These are phyloP conservation scores for Panzeria rudis DNA, from an alignment of 2,888 invertebrate genomes.

Conservation along the genomic window DNA sequence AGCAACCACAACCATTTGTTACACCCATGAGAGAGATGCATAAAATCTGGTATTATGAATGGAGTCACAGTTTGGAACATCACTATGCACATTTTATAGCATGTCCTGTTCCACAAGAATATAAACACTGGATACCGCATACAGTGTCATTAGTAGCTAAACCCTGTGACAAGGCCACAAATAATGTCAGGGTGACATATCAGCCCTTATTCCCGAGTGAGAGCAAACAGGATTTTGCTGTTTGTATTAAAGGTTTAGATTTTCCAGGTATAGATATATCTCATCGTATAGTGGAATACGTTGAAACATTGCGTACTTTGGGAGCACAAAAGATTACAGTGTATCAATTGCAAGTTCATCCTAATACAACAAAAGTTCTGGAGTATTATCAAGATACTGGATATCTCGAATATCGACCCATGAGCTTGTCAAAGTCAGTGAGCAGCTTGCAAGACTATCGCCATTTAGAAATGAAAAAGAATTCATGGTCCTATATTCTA, in stretches of 20 bases:
- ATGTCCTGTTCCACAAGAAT: constrained; percentile 91
- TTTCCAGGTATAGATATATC: constrained; percentile 95
- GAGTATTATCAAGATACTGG: constrained; percentile 86
- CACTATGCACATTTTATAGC: constrained; percentile 94
- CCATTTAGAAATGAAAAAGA: constrained; percentile 92
- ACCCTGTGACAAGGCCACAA: constrained; percentile 91
- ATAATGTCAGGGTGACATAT: constrained; percentile 91
- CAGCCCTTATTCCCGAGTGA: constrained; percentile 82
- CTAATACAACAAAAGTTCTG: constrained; percentile 92
- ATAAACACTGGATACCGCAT: constrained; percentile 81
- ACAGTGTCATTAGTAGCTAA: constrained; percentile 92
- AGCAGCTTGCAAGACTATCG: constrained; percentile 93
- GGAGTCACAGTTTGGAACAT: constrained; percentile 93
- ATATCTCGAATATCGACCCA: constrained; percentile 89
- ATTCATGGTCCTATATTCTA: constrained; percentile 94
- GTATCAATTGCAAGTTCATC: constrained; percentile 93
- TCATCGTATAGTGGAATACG: constrained; percentile 95
- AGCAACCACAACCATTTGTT: constrained; percentile 89
- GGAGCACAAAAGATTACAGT: constrained; percentile 96
- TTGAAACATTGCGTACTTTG: constrained; percentile 92
- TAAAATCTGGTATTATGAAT: constrained; percentile 94
- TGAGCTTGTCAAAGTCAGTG: constrained; percentile 93
- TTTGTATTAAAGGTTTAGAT: constrained; percentile 96
- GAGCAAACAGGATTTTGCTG: constrained; percentile 88
- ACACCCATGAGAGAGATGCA: constrained; percentile 92